These are phyloP conservation scores for Phylloscopus trochiloides DNA, from an alignment of 2,113 vertebrate genomes.

Conservation along the genomic window DNA sequence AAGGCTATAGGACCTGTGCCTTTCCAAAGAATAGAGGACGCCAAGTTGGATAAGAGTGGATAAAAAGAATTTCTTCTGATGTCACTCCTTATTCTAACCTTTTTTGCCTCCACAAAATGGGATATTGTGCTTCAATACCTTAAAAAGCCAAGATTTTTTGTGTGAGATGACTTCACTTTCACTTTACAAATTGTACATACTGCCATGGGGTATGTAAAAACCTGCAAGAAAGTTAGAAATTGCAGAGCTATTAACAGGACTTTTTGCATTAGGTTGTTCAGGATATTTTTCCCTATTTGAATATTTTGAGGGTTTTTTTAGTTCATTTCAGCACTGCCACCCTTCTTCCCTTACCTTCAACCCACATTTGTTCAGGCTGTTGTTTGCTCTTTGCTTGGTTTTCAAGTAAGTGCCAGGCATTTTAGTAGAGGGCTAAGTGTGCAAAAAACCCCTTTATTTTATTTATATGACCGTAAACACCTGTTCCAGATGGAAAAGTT, in stretches of 20 bases:
- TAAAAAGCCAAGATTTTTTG: not conserved
- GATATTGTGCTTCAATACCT: not conserved
- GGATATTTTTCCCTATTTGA: not conserved
- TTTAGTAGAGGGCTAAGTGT: not conserved
- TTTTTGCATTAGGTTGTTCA: not conserved
- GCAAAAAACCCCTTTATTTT: constrained; percentile 3
- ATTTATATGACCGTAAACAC: constrained; percentile 34
- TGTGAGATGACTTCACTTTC: not conserved
- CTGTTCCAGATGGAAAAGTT: constrained; percentile 47
- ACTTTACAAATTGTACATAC: not conserved
- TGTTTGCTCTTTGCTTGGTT: not conserved
- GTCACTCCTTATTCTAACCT: not conserved
- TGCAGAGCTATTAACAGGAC: not conserved
- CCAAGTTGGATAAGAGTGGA: not conserved
- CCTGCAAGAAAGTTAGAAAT: not conserved
- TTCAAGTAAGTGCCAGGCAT: not conserved
- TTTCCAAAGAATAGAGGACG: not conserved
- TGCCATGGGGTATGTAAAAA: not conserved
- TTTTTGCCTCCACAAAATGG: not conserved
- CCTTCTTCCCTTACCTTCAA: not conserved
- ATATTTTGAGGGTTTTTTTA: not conserved
- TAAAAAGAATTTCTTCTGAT: not conserved
- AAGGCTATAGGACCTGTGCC: not conserved
- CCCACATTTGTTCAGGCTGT: not conserved
- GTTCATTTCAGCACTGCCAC: not conserved